phyloP scores from a whole-genome alignment of 2,113 vertebrate species.

The Aegotheles bennettii region DNA sequence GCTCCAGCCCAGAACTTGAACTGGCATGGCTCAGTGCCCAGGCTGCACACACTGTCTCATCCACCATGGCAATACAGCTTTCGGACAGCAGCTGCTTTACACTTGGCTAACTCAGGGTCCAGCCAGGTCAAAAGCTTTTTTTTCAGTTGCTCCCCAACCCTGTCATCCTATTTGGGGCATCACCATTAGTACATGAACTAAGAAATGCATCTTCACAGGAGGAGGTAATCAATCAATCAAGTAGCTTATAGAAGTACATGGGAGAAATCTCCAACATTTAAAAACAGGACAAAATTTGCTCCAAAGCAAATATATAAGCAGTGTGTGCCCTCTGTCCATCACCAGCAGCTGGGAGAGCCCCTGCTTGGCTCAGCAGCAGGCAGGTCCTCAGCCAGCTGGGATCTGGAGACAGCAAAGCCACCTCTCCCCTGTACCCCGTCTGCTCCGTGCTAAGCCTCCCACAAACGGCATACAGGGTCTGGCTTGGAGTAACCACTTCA shows the following conservation, averaged over 20 bases:
- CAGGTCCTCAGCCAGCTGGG: background rate
- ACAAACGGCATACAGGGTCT: accelerated
- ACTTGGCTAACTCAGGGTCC: background rate
- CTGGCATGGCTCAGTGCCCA: background rate
- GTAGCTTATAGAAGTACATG: background rate
- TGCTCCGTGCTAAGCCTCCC: background rate
- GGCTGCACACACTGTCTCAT: background rate
- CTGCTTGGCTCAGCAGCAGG: background rate
- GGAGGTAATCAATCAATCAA: background rate
- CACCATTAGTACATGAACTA: background rate
- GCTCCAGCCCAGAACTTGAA: background rate
- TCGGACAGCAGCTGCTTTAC: background rate
- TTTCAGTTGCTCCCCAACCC: background rate
- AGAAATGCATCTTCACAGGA: background rate
- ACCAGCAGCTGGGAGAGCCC: background rate
- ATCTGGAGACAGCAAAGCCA: background rate
- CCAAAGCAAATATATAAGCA: background rate
- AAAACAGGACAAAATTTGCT: background rate
- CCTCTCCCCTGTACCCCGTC: background rate
- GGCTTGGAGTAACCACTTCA: background rate
- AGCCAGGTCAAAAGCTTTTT: background rate
- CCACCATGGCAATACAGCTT: background rate
- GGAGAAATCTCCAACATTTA: background rate
- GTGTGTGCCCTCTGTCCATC: background rate
- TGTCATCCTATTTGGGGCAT: background rate